phyloP scores from a whole-genome alignment of 2,113 vertebrate genomes.

The Lichenostomus cassidix region DNA sequence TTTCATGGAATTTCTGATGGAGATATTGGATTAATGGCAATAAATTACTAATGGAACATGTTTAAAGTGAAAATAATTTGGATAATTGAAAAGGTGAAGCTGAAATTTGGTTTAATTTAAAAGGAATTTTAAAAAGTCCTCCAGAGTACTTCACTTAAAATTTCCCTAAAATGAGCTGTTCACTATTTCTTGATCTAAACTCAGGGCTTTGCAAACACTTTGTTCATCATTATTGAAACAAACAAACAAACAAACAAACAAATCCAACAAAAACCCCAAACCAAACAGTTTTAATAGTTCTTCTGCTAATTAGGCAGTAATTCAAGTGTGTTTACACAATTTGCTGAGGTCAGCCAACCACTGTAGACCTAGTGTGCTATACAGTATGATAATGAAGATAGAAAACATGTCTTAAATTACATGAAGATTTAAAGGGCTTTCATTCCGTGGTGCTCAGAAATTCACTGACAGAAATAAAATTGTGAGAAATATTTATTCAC shows the following conservation, averaged over 20 bases:
- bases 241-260: background rate
- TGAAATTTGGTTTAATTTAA: background rate
- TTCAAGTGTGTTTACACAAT: background rate
- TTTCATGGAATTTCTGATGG: background rate
- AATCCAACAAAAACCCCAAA: background rate
- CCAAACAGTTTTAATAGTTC: background rate
- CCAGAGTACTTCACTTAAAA: background rate
- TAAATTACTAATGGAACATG: background rate
- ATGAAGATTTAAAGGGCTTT: background rate
- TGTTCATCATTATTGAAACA: background rate
- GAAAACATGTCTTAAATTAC: background rate
- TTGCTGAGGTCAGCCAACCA: background rate
- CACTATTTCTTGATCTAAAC: background rate
- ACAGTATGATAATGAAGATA: background rate
- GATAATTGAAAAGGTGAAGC: background rate
- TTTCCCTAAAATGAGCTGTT: background rate
- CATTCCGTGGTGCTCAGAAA: background rate
- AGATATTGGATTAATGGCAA: background rate
- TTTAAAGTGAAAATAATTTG: background rate
- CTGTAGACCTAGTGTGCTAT: no score
- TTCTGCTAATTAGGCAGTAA: background rate
- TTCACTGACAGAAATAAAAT: background rate
- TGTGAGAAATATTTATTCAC: background rate
- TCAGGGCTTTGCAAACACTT: background rate
- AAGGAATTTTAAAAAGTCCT: background rate